Conservation (phyloP, 2,888 invertebrate genomes). For the Drosophila paracracens region DNA sequence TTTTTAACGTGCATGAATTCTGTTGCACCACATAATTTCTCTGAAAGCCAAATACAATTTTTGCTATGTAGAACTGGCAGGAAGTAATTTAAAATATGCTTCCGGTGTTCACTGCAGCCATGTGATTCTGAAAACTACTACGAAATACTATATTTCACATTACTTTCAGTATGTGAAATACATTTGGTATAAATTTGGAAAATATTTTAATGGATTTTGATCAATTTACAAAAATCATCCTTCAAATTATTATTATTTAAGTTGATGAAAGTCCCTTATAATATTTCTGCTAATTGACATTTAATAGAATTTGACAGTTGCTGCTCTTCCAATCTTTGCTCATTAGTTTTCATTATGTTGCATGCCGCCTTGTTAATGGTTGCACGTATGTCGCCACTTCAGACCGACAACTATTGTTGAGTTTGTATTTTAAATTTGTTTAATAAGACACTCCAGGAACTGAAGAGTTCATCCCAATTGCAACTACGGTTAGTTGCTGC, state of each 20-base stretch:
- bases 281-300: slow-evolving; percentile 1
- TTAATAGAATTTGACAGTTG: slow-evolving; percentile 7
- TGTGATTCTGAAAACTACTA: not conserved
- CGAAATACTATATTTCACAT: not conserved
- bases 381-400: not conserved
- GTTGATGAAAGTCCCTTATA: no score
- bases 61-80: not conserved
- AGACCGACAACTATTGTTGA: not conserved
- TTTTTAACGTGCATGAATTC: not conserved
- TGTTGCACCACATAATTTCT: not conserved
- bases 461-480: slow-evolving; percentile 9
- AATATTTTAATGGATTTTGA: no score
- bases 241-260: no score
- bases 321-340: not conserved
- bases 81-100: not conserved
- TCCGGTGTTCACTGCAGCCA: not conserved
- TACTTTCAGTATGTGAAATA: not conserved
- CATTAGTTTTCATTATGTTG: not conserved
- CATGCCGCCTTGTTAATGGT: not conserved
- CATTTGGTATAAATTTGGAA: not conserved
- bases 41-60: not conserved
- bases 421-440: not conserved
- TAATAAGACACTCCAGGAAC: not conserved
- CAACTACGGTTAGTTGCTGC: slow-evolving; percentile 39
- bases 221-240: no score